Evolutionary conservation across 2,888 invertebrate genomes (phyloP).

Genomic region (Reticulitermes lucifugus): DNA sequence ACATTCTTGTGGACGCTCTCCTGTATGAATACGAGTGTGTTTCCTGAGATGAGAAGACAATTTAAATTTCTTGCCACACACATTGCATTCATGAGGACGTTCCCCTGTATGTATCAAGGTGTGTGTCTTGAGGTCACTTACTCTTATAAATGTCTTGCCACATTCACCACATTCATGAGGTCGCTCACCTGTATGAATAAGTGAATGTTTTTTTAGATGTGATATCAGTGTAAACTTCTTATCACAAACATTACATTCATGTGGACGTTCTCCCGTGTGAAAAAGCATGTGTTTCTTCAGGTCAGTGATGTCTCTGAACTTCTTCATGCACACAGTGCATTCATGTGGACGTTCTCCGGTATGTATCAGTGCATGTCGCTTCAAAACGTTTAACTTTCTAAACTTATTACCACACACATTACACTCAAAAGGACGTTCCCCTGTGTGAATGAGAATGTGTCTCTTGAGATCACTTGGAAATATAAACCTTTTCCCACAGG

Average conservation of each 20-base stretch:
- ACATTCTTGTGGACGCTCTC: constrained; percentile 45
- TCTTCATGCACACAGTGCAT: constrained; percentile 47
- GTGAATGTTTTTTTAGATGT: constrained; percentile 49
- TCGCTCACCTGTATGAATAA: constrained; percentile 48
- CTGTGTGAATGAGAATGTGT: constrained; percentile 25
- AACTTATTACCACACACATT: constrained; percentile 27
- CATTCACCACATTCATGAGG: constrained; percentile 49
- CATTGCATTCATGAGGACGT: constrained; percentile 43
- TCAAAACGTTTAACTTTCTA: constrained; percentile 34
- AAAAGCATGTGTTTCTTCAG: constrained; percentile 47
- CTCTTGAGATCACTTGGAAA: constrained; percentile 32
- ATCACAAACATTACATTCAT: constrained; percentile 46
- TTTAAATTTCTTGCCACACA: constrained; percentile 50
- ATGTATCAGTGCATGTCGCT: constrained; percentile 50
- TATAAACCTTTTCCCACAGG: constrained; percentile 22
- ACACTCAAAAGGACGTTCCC: constrained; percentile 21
- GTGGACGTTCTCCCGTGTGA: constrained; percentile 43
- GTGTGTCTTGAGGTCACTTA: constrained; percentile 49
- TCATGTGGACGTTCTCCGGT: constrained; percentile 52
- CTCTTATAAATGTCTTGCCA: constrained; percentile 48
- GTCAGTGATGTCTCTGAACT: constrained; percentile 45
- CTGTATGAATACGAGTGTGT: constrained; percentile 49
- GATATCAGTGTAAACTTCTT: constrained; percentile 46
- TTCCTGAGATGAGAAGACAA: constrained; percentile 50
- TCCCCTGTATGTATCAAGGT: constrained; percentile 51